Conservation (phyloP, 2,113 vertebrate species). For the Eudorcas thomsonii region DNA sequence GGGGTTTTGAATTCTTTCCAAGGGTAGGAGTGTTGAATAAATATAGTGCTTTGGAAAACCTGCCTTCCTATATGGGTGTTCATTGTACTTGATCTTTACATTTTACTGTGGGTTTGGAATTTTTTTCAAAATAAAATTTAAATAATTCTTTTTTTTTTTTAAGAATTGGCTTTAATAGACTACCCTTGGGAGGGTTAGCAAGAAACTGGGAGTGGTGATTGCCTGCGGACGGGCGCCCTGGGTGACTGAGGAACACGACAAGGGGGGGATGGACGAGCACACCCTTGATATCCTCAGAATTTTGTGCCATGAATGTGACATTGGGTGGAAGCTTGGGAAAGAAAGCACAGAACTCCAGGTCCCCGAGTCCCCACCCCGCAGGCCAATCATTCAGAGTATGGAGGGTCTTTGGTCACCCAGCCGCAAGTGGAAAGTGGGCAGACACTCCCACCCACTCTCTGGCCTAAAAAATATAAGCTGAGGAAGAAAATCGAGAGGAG, state of each 20-base stretch:
- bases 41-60: constrained; percentile 52
- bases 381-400: neutral
- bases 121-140: constrained; percentile 29
- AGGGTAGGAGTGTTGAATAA: constrained; percentile 41
- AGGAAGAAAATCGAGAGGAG: neutral
- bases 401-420: neutral
- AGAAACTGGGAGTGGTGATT: neutral
- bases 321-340: neutral
- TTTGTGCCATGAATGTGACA: neutral
- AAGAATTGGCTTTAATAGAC: constrained; percentile 15
- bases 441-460: neutral
- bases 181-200: neutral
- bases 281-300: neutral
- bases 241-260: neutral
- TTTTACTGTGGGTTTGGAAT: constrained; percentile 21
- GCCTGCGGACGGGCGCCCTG: neutral
- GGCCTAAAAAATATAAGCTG: neutral
- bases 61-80: constrained; percentile 22
- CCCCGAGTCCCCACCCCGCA: neutral
- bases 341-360: neutral
- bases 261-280: neutral
- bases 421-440: neutral
- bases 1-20: constrained; percentile 46
- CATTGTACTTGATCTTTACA: constrained; percentile 24
- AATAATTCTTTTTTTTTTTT: neutral